Percentiles rank a stretch among this genome's conserved stretches.
phyloP scores from a whole-genome alignment of 2,888 invertebrate species.

The Lacanobia oleracea region DNA sequence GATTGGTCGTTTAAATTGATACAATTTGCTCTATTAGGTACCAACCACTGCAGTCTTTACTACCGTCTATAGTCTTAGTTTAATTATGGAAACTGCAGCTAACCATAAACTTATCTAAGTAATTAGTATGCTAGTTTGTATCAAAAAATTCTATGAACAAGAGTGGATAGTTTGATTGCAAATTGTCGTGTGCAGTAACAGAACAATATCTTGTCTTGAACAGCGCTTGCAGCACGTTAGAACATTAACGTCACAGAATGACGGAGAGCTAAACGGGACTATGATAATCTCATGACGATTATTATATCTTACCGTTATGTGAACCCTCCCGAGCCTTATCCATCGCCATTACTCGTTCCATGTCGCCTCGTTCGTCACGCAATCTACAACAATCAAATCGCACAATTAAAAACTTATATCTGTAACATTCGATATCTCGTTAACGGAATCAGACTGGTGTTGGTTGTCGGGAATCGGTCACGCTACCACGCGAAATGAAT shows the following conservation, averaged over 20 bases:
- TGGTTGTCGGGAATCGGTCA: conserved; percentile 80
- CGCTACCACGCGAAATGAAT: conserved; percentile 83
- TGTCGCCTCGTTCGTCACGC: conserved; percentile 96
- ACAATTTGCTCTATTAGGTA: conserved; percentile 19
- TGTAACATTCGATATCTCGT: conserved; percentile 78
- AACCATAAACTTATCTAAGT: not conserved
- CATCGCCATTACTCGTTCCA: conserved; percentile 94
- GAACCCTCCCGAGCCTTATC: conserved; percentile 97
- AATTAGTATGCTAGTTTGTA: not conserved
- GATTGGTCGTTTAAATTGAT: conserved; percentile 36
- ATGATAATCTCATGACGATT: conserved; percentile 46
- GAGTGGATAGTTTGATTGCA: not conserved
- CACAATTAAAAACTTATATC: conserved; percentile 66
- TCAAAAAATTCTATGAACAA: not conserved
- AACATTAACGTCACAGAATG: conserved; percentile 49
- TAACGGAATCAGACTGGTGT: conserved; percentile 76
- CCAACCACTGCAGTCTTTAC: not conserved
- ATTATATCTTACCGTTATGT: conserved; percentile 94
- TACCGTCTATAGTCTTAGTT: not conserved
- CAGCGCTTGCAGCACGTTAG: conserved; percentile 1
- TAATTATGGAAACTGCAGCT: not conserved
- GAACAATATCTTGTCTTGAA: conserved; percentile 26
- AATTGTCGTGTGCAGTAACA: conserved; percentile 20
- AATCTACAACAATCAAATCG: conserved; percentile 92
- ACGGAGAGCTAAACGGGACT: conserved; percentile 54